Base-by-base conservation (phyloP, 2,888 invertebrate species). In the Noctua fimbriata region DNA sequence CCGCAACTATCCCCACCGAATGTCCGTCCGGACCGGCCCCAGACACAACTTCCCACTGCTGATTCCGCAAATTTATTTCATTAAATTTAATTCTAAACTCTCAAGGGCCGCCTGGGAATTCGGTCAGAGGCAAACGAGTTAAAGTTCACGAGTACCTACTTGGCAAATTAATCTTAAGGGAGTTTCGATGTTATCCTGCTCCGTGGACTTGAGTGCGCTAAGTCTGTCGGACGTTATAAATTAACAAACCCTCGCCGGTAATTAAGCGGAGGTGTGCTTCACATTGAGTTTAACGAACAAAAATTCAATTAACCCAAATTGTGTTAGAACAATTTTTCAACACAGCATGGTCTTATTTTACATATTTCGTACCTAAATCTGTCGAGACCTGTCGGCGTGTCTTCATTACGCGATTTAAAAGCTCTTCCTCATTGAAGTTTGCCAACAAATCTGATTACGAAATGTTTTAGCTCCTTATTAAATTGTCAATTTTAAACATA, bases 151-250 rank as follows among this genome's bases (percentile, higher is more conserved):
- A 95, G 95, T 94, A 94, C 92, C 90, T 94, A 92, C 95, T 94
- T 93, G 92, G 93, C 94, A 96, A 96, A 97, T 97, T 97, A 97
- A 96, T 96, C 96, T 97, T 96, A 94, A 95, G 96, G 96, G 96
- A 96, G 96, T 96, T 96, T 94, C 95, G 94, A 95, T 95, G 95
- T 94, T 96, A 95, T 95, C 95, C 94, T 92, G 92, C 89, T 94
- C 91, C 90, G 91, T 90, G 92, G 94, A 93, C 94, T 94, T 93
- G 92, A 95, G 94, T 93, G 91, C 91, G 93, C 93, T 91, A 94
- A 95, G 94, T 95, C 95, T 92, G 93, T 93, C 92, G 93, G 94
- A 94, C 94, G 94, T 94, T 95, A 94, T 95, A 96, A 96, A 96
- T 96, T 96, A 95, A 95, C 96, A 94, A 95, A 95, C 95, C 95